phyloP scores from a whole-genome alignment of 1,140 invertebrate genomes.

The Lordiphosa collinella region DNA sequence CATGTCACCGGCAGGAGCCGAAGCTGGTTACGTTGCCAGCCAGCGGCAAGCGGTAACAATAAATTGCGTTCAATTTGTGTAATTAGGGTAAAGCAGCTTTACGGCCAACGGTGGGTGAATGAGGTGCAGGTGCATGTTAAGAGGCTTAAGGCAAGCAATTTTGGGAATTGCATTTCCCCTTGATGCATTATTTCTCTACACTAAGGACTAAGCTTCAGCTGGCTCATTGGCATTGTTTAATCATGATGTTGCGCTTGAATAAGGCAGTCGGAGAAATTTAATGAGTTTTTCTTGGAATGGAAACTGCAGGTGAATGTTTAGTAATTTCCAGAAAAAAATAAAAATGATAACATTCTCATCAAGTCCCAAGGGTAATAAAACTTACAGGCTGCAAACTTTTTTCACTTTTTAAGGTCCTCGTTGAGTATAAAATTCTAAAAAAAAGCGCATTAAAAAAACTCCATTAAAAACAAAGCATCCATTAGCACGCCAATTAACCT shows the following conservation, averaged over 20 bases:
- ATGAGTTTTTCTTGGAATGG: too few species aligned
- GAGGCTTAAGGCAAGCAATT: constrained; percentile 28
- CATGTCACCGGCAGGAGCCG: constrained; percentile 22
- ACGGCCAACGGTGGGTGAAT: constrained; percentile 3
- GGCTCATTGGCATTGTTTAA: constrained; percentile 5
- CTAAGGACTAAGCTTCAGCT: neutral
- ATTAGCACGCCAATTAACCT: constrained; percentile 44
- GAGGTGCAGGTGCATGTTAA: neutral
- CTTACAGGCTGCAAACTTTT: neutral
- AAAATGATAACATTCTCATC: too few species aligned
- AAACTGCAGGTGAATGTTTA: too few species aligned
- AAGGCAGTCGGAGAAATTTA: too few species aligned
- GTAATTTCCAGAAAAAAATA: too few species aligned
- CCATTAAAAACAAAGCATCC: constrained; percentile 33
- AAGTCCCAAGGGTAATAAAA: too few species aligned
- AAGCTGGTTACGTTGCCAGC: constrained; percentile 2
- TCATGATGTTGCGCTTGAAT: too few species aligned
- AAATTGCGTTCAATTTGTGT: constrained; percentile 69
- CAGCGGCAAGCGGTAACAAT: constrained; percentile 32
- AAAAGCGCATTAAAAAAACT: too few species aligned
- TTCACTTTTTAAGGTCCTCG: neutral
- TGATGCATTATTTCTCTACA: neutral
- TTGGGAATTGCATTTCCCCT: constrained; percentile 30
- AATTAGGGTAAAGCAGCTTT: constrained; percentile 65
- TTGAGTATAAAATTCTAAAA: neutral